These are phyloP conservation scores for Holothuria glaberrima DNA, from an alignment of 35 echinoderm and acorn worm genomes.

Conservation along the genomic window DNA sequence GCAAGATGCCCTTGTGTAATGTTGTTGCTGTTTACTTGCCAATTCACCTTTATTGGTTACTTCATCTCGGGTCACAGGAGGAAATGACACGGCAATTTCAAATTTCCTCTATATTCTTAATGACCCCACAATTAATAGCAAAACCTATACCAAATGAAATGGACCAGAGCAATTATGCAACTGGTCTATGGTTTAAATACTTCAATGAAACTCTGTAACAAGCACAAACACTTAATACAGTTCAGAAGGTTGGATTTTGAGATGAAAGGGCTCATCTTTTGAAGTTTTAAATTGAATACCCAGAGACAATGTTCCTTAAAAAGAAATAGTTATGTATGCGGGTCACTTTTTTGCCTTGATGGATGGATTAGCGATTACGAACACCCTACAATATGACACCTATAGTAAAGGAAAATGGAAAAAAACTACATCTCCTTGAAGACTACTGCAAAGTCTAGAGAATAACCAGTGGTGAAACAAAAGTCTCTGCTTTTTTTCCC, in stretches of 20 bases:
- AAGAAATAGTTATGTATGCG: too few species aligned
- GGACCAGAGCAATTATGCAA: constrained; percentile 39
- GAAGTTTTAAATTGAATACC: background rate
- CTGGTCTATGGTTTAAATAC: constrained; percentile 49
- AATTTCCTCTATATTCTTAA: constrained; percentile 62
- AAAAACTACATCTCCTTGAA: too few species aligned
- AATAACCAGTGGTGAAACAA: too few species aligned
- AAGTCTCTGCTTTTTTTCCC: too few species aligned
- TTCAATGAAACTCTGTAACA: background rate
- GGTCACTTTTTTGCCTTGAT: too few species aligned
- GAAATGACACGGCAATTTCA: constrained; percentile 54
- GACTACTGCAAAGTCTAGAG: too few species aligned
- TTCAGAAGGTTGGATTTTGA: constrained; percentile 46
- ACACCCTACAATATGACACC: too few species aligned
- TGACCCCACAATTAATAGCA: constrained; percentile 60
- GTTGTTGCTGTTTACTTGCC: constrained; percentile 11
- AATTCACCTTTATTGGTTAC: background rate
- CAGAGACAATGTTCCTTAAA: too few species aligned
- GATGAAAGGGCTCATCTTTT: constrained; percentile 12
- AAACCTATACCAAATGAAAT: constrained; percentile 23
- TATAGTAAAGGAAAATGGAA: too few species aligned
- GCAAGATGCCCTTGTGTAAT: constrained; percentile 41
- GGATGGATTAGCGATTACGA: too few species aligned
- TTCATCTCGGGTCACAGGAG: constrained; percentile 30
- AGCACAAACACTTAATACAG: background rate